Evolutionary conservation across 2,113 vertebrate species (phyloP).

Genomic region (Ovibos moschatus): DNA sequence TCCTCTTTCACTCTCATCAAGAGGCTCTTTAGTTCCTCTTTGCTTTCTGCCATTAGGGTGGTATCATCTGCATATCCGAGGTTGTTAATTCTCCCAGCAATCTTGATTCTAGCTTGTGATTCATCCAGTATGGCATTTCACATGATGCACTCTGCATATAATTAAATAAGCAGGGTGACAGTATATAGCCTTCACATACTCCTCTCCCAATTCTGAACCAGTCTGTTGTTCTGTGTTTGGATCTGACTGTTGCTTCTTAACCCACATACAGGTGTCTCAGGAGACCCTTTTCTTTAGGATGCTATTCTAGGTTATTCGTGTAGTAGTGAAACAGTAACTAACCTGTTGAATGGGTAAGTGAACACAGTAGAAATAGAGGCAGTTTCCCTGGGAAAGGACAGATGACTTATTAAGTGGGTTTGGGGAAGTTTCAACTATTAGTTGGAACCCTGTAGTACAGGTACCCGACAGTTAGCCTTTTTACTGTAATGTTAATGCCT

Average conservation of each 20-base stretch:
- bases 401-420: background rate
- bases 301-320: background rate
- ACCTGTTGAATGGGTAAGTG: background rate
- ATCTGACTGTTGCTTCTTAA: background rate
- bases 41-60: background rate
- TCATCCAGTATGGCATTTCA: background rate
- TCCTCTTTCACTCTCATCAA: background rate
- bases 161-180: background rate
- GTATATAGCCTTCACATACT: background rate
- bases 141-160: background rate
- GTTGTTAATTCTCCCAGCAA: background rate
- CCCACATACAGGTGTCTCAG: background rate
- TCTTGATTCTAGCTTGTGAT: background rate
- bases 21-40: background rate
- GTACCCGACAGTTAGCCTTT: background rate
- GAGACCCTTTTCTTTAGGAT: background rate
- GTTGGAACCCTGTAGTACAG: background rate
- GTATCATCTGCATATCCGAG: background rate
- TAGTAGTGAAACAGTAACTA: background rate
- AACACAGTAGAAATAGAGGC: background rate
- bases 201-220: background rate
- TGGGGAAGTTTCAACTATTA: background rate
- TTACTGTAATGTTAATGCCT: background rate
- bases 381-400: background rate
- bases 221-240: background rate